These are phyloP conservation scores for Puffinus mauretanicus DNA, from an alignment of 2,113 vertebrate species.

Conservation along the genomic window DNA sequence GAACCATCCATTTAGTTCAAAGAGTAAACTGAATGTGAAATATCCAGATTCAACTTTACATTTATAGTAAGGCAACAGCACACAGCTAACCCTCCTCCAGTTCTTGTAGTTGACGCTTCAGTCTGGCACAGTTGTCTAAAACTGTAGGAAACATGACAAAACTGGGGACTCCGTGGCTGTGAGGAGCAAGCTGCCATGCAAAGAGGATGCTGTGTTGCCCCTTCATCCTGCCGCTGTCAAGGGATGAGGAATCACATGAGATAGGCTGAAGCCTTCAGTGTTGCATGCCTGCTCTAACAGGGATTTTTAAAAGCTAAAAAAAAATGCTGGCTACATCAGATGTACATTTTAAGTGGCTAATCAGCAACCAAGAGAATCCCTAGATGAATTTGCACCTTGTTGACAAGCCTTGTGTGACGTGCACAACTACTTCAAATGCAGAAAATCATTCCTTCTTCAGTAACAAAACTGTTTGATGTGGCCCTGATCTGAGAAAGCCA, in stretches of 20 bases:
- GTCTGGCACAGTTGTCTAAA: conserved; percentile 18
- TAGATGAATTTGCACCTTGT: not conserved
- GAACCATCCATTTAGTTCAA: conserved; percentile 19
- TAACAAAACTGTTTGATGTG: conserved; percentile 27
- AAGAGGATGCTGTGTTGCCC: not conserved
- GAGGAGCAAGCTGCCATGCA: not conserved
- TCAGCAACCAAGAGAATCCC: conserved; percentile 11
- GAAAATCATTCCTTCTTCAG: not conserved
- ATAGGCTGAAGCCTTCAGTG: not conserved
- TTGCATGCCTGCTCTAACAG: not conserved
- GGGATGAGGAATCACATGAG: not conserved
- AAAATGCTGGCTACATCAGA: not conserved
- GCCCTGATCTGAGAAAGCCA: conserved; percentile 43
- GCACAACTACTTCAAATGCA: not conserved
- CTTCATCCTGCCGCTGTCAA: not conserved
- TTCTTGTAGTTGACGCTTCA: conserved; percentile 21
- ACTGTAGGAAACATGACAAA: not conserved
- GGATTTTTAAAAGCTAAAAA: not conserved
- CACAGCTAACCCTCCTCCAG: not conserved
- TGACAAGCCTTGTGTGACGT: not conserved
- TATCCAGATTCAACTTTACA: conserved; percentile 4
- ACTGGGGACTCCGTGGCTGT: not conserved
- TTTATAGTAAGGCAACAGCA: conserved; percentile 16
- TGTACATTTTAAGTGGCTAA: not conserved
- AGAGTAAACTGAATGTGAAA: conserved; percentile 37